These are phyloP conservation scores for Paedocypris sp. DNA, from an alignment of 2,113 vertebrate genomes.

Conservation along the genomic window DNA sequence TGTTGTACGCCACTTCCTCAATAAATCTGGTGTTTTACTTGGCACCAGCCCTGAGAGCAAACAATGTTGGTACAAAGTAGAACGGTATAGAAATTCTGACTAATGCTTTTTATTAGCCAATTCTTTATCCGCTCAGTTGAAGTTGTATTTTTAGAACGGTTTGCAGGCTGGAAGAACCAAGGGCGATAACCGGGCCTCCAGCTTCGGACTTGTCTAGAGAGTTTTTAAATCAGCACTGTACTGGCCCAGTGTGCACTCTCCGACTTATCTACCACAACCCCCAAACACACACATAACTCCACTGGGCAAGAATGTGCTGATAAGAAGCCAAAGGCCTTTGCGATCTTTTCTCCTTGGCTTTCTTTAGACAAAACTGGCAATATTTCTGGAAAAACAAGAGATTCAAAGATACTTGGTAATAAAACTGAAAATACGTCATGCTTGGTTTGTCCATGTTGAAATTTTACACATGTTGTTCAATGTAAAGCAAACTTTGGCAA, in stretches of 20 bases:
- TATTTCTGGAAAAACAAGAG: too few relatives aligned
- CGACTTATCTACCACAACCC: slow-evolving; percentile 44
- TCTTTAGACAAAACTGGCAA: slow-evolving; percentile 33
- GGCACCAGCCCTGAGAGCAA: not conserved
- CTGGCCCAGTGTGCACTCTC: slow-evolving; percentile 46
- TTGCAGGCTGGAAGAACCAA: slow-evolving; percentile 31
- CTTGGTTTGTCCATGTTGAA: too few relatives aligned
- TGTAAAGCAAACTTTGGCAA: too few relatives aligned
- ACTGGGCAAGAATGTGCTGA: slow-evolving; percentile 58
- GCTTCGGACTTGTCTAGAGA: slow-evolving; percentile 9
- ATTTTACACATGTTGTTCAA: too few relatives aligned
- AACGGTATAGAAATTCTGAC: not conserved
- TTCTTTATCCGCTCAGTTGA: too few relatives aligned
- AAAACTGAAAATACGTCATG: too few relatives aligned
- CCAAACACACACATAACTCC: slow-evolving; percentile 28
- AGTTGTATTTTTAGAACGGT: slow-evolving; percentile 39
- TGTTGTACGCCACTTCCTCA: not conserved
- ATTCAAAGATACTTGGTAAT: too few relatives aligned
- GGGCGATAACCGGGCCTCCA: slow-evolving; percentile 23
- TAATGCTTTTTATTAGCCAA: too few relatives aligned
- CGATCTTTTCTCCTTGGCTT: slow-evolving; percentile 33
- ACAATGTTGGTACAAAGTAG: not conserved
- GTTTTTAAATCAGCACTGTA: slow-evolving; percentile 38
- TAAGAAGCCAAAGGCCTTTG: slow-evolving; percentile 45
- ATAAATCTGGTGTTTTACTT: not conserved